Base-by-base conservation (phyloP, 2,888 invertebrate species). In the Fragum whitleyi region DNA sequence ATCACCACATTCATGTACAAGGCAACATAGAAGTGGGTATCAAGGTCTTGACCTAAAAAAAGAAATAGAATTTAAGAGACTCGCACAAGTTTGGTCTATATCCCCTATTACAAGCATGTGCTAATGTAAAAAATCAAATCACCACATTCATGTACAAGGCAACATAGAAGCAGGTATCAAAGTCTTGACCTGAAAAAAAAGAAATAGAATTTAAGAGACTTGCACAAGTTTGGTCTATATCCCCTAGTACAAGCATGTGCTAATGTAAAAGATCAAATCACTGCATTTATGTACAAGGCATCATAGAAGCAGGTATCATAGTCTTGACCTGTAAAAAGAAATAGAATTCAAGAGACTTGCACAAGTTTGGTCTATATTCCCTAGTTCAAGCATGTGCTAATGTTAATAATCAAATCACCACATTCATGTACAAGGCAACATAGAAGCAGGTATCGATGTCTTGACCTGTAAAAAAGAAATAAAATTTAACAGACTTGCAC, bases 1-100 rank as follows among this genome's bases (percentile, higher is more conserved):
- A 57, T 57, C 26, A 57, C n/a, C 57, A 57, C 57, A 57, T 57
- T 57, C 23, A 23, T 57, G 57, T 57, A 57, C 57, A 19, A 47
- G 47, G 5, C 3, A 47, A 47, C 47, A 47, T 47, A 47, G 47
- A 47, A 9, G 47, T 3, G 5, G 19, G 14, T 47, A 9, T 5
- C 3, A 2, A 19, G 5, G 2, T 19, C 2, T n/a, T 47, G 7
- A 2, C 14, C 3, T 5, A 3, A 3, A n/a, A 19, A 9, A n/a
- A 47, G 14, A 14, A 9, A 47, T 9, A 2, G 2, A 19, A 3
- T 9, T 14, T 47, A 47, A 47, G 14, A 47, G 39, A 39, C 14
- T 39, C 3, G 14, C 19, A n/a, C 3, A 9, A 19, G 14, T 19
- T 19, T 3, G 14, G 7, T 19, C 47, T 47, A 14, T 47, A 9